A percentile compares a stretch with the other conserved stretches of the same genome.
Evolutionary conservation across 2,797 vertebrate genomes (phyloP).

Genomic region (Craterocephalus amniculus): DNA sequence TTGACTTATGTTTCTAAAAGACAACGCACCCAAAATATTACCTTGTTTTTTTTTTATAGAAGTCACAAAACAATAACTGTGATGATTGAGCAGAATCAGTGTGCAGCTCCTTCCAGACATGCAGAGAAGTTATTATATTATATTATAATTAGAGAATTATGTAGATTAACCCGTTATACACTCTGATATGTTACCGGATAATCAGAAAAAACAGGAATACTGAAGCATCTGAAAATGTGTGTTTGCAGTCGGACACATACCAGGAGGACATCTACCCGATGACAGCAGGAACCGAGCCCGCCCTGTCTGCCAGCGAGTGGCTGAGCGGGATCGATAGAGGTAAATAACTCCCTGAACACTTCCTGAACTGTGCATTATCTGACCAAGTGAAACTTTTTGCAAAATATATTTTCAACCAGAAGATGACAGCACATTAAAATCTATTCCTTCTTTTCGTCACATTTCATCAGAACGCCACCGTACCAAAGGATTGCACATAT

Average conservation of each 20-base stretch:
- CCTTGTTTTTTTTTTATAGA: neutral
- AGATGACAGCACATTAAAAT: neutral
- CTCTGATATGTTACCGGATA: neutral
- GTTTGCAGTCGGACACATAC: constrained; percentile 93
- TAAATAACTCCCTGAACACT: constrained; percentile 56
- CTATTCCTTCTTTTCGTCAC: neutral
- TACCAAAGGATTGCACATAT: constrained; percentile 6
- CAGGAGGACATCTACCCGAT: constrained; percentile 99
- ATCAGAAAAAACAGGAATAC: neutral
- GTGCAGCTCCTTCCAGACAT: neutral
- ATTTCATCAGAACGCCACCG: neutral
- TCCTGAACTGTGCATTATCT: neutral
- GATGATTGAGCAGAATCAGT: neutral
- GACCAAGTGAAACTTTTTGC: neutral
- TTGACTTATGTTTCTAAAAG: no score
- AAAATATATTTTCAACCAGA: neutral
- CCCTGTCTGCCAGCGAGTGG: constrained; percentile 92
- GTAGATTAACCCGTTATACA: neutral
- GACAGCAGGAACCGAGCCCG: constrained; percentile 93
- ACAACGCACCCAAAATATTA: no score
- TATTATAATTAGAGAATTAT: no score
- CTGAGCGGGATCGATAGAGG: constrained; percentile 94
- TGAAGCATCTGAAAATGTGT: constrained; percentile 14
- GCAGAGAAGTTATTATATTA: neutral
- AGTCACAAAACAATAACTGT: neutral